Evolutionary conservation across 2,888 invertebrate genomes (phyloP).

Genomic region (Teinopalpus imperialis): DNA sequence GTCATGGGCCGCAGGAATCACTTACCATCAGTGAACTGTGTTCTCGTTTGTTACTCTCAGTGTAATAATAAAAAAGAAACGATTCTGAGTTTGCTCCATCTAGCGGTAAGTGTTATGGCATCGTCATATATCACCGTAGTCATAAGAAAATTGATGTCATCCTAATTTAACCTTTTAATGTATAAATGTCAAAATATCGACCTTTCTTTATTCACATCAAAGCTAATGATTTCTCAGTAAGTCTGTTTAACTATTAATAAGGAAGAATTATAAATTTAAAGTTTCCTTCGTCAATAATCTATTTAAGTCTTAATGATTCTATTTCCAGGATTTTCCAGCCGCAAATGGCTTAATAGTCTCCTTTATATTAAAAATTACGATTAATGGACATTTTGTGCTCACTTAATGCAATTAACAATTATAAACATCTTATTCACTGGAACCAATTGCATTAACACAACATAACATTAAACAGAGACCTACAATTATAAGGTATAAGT

Average conservation of each 20-base stretch:
- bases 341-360: neutral
- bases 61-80: too few relatives aligned
- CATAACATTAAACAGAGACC: neutral
- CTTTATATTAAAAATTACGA: neutral
- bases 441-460: slow-evolving; percentile 2
- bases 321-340: slow-evolving; percentile 2
- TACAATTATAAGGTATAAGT: neutral
- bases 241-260: too few relatives aligned
- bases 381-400: neutral
- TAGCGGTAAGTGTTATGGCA: too few relatives aligned
- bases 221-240: neutral
- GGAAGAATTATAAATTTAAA: neutral
- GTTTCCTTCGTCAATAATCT: neutral
- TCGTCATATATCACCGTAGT: too few relatives aligned
- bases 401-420: slow-evolving; percentile 6
- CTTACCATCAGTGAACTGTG: too few relatives aligned
- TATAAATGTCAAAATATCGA: too few relatives aligned
- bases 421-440: neutral
- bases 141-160: too few relatives aligned
- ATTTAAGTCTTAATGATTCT: neutral
- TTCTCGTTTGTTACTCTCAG: too few relatives aligned
- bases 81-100: too few relatives aligned
- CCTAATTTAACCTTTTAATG: neutral
- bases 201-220: too few relatives aligned
- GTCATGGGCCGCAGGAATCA: too few relatives aligned